Conservation (phyloP, 2,888 invertebrate genomes). For the Baronia brevicornis region DNA sequence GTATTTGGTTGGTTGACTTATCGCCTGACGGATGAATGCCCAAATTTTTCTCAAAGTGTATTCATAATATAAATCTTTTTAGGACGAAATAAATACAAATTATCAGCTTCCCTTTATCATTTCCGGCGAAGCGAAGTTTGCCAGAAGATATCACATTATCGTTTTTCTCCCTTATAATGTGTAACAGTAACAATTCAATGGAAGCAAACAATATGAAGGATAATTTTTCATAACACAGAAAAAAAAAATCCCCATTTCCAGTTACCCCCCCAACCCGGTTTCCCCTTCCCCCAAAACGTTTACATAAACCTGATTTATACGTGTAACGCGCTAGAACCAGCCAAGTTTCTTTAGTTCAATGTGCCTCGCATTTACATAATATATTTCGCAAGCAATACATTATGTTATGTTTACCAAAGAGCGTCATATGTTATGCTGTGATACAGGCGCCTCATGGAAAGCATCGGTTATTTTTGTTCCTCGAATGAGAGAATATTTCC, state of each 20-base stretch:
- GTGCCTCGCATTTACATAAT: conserved; percentile 51
- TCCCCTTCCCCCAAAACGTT: conserved; percentile 22
- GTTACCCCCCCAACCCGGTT: conserved; percentile 25
- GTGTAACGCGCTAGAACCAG: conserved; percentile 25
- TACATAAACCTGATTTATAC: conserved; percentile 41
- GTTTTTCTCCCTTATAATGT: too few species aligned
- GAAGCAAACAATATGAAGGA: conserved; percentile 17
- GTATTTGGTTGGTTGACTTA: too few species aligned
- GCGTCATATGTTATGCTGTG: conserved; percentile 24
- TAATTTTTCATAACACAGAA: conserved; percentile 27
- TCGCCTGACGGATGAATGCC: too few species aligned
- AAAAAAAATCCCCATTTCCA: conserved; percentile 20
- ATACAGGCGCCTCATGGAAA: conserved; percentile 16
- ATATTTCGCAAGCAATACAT: conserved; percentile 43
- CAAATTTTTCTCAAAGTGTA: too few species aligned
- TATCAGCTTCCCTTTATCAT: too few species aligned
- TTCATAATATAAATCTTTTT: too few species aligned
- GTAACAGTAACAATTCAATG: conserved; percentile 4
- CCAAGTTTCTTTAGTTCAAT: conserved; percentile 27
- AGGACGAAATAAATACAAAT: too few species aligned
- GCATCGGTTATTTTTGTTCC: conserved; percentile 15
- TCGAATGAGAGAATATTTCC: conserved; percentile 14
- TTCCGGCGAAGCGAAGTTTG: too few species aligned
- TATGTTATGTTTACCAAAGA: conserved; percentile 31
- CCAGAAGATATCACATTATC: too few species aligned